Base-by-base conservation (phyloP, 2,888 invertebrate genomes). In the Hedya salicella region DNA sequence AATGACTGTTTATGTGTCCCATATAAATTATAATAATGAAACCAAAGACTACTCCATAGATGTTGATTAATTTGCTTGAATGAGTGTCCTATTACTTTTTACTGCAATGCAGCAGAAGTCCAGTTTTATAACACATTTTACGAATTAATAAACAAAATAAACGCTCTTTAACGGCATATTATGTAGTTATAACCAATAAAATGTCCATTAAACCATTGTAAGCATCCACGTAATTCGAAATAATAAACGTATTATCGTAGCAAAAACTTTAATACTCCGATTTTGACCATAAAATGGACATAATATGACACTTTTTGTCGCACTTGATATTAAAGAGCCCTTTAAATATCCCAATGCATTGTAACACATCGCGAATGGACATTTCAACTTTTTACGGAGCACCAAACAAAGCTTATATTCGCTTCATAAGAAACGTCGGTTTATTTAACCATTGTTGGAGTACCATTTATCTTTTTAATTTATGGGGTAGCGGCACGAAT, bases 381-480 rank as follows among this genome's bases (percentile, higher is more conserved):
- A 85, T 87, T 88, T 81, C 83, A 83, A 84, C 80, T 90, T 91
- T 91, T 91, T 91, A 89, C 77, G 67, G 75, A 72, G 74, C 72
- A 69, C 80, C 81, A 81, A 85, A 89, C 87, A 88, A 87, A 82
- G 85, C 80, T 81, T 86, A 87, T 86, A 88, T 87, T 87, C 79
- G 81, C 85, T 81, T 85, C 87, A 85, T 85, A 85, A 89, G 89
- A 85, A 88, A 85, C 79, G 74, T 79, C 81, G 86, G 89, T 87
- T 88, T 90, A 89, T 91, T 89, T 86, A 85, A 72, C 89, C 88
- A 89, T 92, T 92, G 91, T 91, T 88, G 85, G 81, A 73, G 78
- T 73, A 81, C 88, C 89, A 91, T 91, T 91, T 92, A 92, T 92
- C 90, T 91, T 85, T 82, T 81, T 85, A 88, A 91, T 92, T 92